Base-by-base conservation (phyloP, 2,888 invertebrate genomes). In the Rhamphomyia laevipes region DNA sequence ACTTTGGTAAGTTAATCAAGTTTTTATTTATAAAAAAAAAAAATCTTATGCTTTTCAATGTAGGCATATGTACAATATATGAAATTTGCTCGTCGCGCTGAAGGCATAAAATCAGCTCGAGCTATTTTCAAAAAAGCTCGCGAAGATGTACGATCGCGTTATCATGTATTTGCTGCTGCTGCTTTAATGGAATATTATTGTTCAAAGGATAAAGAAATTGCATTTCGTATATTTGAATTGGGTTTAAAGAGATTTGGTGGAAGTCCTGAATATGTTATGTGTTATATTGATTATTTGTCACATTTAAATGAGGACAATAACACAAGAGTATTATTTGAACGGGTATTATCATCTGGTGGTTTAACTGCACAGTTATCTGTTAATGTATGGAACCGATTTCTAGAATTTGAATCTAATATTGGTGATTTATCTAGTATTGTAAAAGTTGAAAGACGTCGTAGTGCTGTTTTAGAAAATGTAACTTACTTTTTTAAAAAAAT, bases 241-340 rank as follows among this genome's bases (percentile, higher is more conserved):
- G 99, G 99, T 0, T 73, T 99, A 46, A 99, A 97, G 73, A 95
- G 95, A 67, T 99, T 93, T 69, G 86, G 89, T 0, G 88, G 92
- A 59, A 86, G 90, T 62, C 92, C 96, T 0, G 95, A 96, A 58
- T 99, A 95, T 62, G 87, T 96, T 50, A 76, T 92, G 55, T 89
- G 91, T 60, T 99, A 97, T 64, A 90, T 99, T 52, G 96, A 99
- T 69, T 99, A 96, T 62, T 72, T 96, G 48, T 93, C 95, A 10
- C 96, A 97, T 81, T 75, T 99, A 38, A 99, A 99, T 69, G 97
- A 99, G 81, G 99, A 99, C 66, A 99, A 99, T 71, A 99, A 99
- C 70, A 99, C 99, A 0, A 77, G 99, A 46, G 99, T 99, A n/a
- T 73, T 99, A 40, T 99, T 97, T 72, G 99, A 99, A 69, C 75